Conservation (phyloP, 1,140 invertebrate genomes). For the Sitodiplosis mosellana region DNA sequence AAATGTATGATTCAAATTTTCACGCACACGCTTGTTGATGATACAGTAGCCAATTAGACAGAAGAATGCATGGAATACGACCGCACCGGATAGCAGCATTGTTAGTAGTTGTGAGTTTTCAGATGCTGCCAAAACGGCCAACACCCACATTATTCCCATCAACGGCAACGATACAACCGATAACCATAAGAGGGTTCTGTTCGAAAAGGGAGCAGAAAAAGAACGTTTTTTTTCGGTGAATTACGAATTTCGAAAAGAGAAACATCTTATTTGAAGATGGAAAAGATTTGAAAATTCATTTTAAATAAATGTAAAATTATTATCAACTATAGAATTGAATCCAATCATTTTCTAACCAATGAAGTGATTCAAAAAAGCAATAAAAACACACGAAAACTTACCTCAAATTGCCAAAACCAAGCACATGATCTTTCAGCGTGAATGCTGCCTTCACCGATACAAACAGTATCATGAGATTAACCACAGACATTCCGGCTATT, state of each 20-base stretch:
- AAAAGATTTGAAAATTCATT: too few species aligned
- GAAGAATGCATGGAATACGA: conserved; percentile 53
- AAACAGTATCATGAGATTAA: conserved; percentile 61
- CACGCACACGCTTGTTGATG: conserved; percentile 53
- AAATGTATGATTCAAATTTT: conserved; percentile 41
- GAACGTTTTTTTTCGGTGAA: too few species aligned
- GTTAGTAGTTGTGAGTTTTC: conserved; percentile 59
- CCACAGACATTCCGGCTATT: conserved; percentile 52
- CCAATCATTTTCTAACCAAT: too few species aligned
- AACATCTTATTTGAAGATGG: too few species aligned
- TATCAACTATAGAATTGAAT: too few species aligned
- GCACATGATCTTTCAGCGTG: conserved; percentile 72
- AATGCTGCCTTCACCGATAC: conserved; percentile 79
- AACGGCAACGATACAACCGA: conserved; percentile 61
- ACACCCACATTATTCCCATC: conserved; percentile 58
- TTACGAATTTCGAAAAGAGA: too few species aligned
- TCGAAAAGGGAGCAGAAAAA: conserved; percentile 17
- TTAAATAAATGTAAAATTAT: too few species aligned
- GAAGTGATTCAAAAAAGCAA: not conserved
- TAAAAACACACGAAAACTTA: conserved; percentile 14
- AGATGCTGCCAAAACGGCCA: conserved; percentile 61
- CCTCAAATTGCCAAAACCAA: conserved; percentile 77
- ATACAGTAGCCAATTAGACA: conserved; percentile 67
- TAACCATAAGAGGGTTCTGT: conserved; percentile 69
- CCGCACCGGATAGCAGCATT: conserved; percentile 48